Conservation (phyloP, 2,113 vertebrate species). For the Lonchura striata region DNA sequence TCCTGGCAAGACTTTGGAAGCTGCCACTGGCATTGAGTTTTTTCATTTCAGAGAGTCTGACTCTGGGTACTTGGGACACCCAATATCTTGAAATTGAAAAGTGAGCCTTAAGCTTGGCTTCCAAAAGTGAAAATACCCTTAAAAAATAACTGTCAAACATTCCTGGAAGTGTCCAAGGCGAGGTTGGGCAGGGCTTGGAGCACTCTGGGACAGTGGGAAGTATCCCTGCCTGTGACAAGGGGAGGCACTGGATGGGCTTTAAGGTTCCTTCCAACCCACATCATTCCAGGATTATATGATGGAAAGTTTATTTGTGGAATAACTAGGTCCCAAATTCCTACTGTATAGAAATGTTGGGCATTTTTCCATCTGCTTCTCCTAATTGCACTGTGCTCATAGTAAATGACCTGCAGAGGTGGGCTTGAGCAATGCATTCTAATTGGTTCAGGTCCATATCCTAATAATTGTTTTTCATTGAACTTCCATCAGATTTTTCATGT, state of each 20-base stretch:
- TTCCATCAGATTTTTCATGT: not conserved
- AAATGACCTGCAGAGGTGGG: not conserved
- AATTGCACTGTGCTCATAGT: not conserved
- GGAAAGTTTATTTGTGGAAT: not conserved
- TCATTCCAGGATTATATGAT: not conserved
- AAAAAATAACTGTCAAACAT: not conserved
- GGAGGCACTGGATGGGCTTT: not conserved
- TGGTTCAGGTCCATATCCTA: not conserved
- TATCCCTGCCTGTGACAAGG: not conserved
- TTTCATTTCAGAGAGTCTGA: not conserved
- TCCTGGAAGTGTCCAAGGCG: not conserved
- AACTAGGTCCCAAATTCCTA: not conserved
- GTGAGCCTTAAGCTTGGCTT: not conserved
- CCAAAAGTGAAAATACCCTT: not conserved
- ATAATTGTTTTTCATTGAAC: not conserved
- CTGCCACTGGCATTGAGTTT: not conserved
- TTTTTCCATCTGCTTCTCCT: not conserved
- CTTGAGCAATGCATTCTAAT: not conserved
- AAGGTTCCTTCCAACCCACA: not conserved
- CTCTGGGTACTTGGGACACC: not conserved
- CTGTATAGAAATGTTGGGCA: not conserved
- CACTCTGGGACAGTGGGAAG: not conserved
- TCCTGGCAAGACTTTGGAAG: not conserved
- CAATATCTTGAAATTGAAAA: not conserved
- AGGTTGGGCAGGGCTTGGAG: rapidly evolving